Evolutionary conservation across 2,888 invertebrate species (phyloP).

Genomic region (Agriotes lineatus): DNA sequence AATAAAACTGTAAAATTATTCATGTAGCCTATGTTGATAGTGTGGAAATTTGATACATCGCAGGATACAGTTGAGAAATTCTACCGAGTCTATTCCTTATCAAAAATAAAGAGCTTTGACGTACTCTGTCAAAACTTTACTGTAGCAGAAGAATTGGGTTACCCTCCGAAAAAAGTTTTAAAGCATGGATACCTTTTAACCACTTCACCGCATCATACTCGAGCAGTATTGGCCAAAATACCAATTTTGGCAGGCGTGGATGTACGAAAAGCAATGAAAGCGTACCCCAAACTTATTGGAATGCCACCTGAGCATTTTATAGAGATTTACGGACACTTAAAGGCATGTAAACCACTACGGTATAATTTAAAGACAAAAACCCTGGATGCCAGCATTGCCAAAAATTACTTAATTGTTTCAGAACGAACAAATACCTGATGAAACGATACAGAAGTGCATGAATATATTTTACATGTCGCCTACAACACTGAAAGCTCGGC

Average conservation of each 20-base stretch:
- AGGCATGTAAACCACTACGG: too few species aligned
- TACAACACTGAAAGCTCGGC: constrained; percentile 70
- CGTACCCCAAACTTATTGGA: constrained; percentile 75
- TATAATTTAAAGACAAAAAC: too few species aligned
- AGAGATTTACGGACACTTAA: constrained; percentile 70
- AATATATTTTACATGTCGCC: constrained; percentile 72
- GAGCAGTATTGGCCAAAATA: constrained; percentile 70
- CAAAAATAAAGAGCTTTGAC: constrained; percentile 66
- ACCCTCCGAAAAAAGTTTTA: constrained; percentile 68
- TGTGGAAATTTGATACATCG: constrained; percentile 63
- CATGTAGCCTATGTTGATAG: constrained; percentile 55
- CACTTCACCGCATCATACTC: constrained; percentile 71
- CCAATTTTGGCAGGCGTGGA: constrained; percentile 69
- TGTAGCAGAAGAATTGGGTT: constrained; percentile 71
- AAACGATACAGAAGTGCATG: constrained; percentile 68
- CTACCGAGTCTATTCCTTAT: constrained; percentile 60
- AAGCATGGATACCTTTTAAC: constrained; percentile 73
- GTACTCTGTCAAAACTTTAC: constrained; percentile 70
- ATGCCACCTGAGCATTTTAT: constrained; percentile 70
- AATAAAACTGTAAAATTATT: constrained; percentile 14
- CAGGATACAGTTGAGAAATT: constrained; percentile 60
- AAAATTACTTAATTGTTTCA: constrained; percentile 52
- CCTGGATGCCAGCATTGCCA: too few species aligned
- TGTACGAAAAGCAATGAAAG: constrained; percentile 69
- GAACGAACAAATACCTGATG: constrained; percentile 71